A percentile compares a stretch with the other conserved stretches of the same genome.
phyloP scores from a whole-genome alignment of 2,113 vertebrate genomes.

The Oreochromis spilurus region DNA sequence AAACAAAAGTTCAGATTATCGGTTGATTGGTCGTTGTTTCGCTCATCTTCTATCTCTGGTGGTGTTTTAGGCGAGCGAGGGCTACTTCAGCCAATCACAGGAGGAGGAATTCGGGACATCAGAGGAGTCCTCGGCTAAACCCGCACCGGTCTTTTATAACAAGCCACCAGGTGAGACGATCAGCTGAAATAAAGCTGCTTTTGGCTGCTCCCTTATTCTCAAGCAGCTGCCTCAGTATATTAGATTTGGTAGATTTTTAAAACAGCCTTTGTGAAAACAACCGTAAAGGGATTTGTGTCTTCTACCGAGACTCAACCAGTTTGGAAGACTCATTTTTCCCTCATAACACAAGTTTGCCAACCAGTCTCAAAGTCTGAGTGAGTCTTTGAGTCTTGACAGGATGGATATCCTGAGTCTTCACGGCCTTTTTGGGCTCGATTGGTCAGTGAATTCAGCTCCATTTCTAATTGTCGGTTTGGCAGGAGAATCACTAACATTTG shows the following conservation, averaged over 20 bases:
- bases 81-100: constrained; percentile 96
- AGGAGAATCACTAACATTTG: neutral
- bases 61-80: constrained; percentile 83
- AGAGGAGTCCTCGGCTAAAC: constrained; percentile 87
- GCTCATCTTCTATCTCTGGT: neutral
- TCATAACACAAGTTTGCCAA: neutral
- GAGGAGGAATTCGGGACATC: constrained; percentile 89
- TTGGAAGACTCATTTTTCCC: neutral
- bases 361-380: neutral
- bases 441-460: neutral
- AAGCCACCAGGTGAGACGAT: constrained; percentile 87
- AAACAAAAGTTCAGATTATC: fast-evolving
- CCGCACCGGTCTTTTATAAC: constrained; percentile 87
- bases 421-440: neutral
- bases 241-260: neutral
- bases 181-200: neutral
- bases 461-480: neutral
- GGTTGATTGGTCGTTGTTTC: neutral
- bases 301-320: neutral
- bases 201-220: neutral
- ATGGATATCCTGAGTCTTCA: neutral
- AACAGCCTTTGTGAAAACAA: neutral
- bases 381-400: neutral
- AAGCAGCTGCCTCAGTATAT: neutral
- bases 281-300: neutral